A percentile compares a stretch with the other conserved stretches of the same genome.
These are phyloP conservation scores for Nyctereutes procyonoides DNA, from an alignment of 2,113 vertebrate species.

Conservation along the genomic window DNA sequence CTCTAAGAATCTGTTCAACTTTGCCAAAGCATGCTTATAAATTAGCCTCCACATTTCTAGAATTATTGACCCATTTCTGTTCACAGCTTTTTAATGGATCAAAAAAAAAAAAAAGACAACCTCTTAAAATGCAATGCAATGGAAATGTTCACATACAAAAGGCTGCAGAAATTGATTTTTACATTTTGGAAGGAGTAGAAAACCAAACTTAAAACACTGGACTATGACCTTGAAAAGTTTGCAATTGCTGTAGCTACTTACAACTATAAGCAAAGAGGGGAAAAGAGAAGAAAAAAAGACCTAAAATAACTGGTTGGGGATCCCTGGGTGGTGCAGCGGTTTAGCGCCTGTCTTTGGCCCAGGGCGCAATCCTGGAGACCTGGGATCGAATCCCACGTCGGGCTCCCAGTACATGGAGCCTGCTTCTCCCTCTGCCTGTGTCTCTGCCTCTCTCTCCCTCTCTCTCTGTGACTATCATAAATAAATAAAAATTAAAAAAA, in stretches of 20 bases:
- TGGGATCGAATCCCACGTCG: too few relatives aligned
- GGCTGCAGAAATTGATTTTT: not conserved
- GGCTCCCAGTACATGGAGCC: too few relatives aligned
- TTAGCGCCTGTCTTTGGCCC: too few relatives aligned
- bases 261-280: not conserved
- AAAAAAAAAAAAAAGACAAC: not conserved
- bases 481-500: too few relatives aligned
- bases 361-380: too few relatives aligned
- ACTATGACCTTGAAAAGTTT: slow-evolving; percentile 29
- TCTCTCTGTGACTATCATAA: too few relatives aligned
- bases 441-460: too few relatives aligned
- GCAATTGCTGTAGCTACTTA: not conserved
- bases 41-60: slow-evolving; percentile 28
- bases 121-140: slow-evolving; percentile 50
- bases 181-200: slow-evolving; percentile 7
- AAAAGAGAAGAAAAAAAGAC: not conserved
- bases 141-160: slow-evolving; percentile 2
- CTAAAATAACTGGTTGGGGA: not conserved
- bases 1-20: slow-evolving; percentile 53
- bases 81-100: slow-evolving; percentile 28
- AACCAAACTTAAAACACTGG: not conserved
- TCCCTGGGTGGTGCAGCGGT: too few relatives aligned
- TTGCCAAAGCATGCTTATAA: slow-evolving; percentile 37
- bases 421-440: too few relatives aligned
- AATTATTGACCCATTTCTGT: slow-evolving; percentile 54